Evolutionary conservation across 2,797 vertebrate species (phyloP), one percentile per base, ranked within the genome.

Genomic region (Pipistrellus pipistrellus): DNA sequence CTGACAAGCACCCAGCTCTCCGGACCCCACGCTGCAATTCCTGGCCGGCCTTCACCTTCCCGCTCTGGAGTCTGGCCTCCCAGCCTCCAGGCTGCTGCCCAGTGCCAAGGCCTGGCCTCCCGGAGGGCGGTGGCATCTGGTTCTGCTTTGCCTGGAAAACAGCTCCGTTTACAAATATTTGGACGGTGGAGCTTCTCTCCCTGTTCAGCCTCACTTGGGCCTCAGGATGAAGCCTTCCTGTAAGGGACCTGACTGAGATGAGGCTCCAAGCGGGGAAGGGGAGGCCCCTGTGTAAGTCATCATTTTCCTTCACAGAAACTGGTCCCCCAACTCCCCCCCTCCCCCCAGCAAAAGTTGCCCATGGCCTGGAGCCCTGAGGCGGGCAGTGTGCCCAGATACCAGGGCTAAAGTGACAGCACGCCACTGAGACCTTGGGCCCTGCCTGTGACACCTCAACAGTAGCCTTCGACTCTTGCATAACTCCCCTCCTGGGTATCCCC

Each of bases 151-250:
- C 83, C 90, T 72, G 85, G 96, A 97, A 98, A 98, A 97, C 94
- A 97, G 91, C 97, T 98, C 96, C 62, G 59, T 97, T 97, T 97
- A 98, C 97, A 97, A 97, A 97, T 97, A 97, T 95, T 96, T 98
- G 93, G 96, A 92, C 96, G 88, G 88, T 76, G 94, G 88, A 91
- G 46, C 78, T 93, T 96, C 73, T 95, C 91, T 97, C 86, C 93
- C 95, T 86, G 69, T 80, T 97, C 91, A 73, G 96, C 95, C 96
- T 95, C 93, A 94, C 93, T 20, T 95, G 96, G 78, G 38, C 82
- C 95, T 95, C 8, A 48, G 88, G 93, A 95, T 14, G 92, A 97
- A 95, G 94, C 72, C 90, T 97, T 97, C 92, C 76, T 95, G 72
- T 86, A 94, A 93, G 96, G 94, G 75, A 94, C 96, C 35, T 1